Percentiles rank a stretch among this genome's conserved stretches.
These are phyloP conservation scores for Spinus olivaceus DNA, from an alignment of 2,797 vertebrate genomes.

Conservation along the genomic window DNA sequence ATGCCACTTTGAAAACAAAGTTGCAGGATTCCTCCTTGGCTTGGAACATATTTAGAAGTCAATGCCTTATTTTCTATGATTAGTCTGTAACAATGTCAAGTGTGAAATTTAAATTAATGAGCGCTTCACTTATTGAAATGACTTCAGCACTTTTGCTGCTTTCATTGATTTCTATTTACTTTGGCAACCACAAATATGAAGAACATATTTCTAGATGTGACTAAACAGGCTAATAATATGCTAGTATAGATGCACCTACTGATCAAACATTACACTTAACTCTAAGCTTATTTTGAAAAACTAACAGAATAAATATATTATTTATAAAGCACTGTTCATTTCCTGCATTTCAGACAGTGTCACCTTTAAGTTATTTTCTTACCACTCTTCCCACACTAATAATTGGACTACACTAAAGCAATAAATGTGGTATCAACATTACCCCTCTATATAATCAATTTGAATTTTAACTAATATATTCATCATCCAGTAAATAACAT, in stretches of 20 bases:
- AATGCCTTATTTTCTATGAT: conserved; percentile 60
- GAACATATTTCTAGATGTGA: conserved; percentile 64
- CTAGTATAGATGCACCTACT: conserved; percentile 1
- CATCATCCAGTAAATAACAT: conserved; percentile 33
- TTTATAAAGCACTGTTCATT: conserved; percentile 51
- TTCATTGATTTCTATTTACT: conserved; percentile 78
- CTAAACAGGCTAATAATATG: conserved; percentile 56
- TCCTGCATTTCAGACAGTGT: conserved; percentile 43
- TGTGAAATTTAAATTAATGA: conserved; percentile 78
- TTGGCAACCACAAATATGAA: conserved; percentile 66
- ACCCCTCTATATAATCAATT: conserved; percentile 45
- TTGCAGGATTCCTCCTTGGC: conserved; percentile 29
- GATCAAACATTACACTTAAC: conserved; percentile 48
- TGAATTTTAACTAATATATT: conserved; percentile 60
- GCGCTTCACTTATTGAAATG: conserved; percentile 68
- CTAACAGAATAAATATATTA: conserved; percentile 63
- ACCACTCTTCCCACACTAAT: conserved; percentile 47
- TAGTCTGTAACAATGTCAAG: conserved; percentile 72
- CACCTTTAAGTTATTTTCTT: conserved; percentile 45
- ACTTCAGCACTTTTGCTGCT: conserved; percentile 73
- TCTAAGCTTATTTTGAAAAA: conserved; percentile 58
- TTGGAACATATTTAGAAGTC: conserved; percentile 61
- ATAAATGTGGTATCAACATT: conserved; percentile 66
- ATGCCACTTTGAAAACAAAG: conserved; percentile 61
- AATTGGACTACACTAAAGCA: conserved; percentile 23